phyloP scores from a whole-genome alignment of 2,113 vertebrate species.

The Coracopsis vasa region DNA sequence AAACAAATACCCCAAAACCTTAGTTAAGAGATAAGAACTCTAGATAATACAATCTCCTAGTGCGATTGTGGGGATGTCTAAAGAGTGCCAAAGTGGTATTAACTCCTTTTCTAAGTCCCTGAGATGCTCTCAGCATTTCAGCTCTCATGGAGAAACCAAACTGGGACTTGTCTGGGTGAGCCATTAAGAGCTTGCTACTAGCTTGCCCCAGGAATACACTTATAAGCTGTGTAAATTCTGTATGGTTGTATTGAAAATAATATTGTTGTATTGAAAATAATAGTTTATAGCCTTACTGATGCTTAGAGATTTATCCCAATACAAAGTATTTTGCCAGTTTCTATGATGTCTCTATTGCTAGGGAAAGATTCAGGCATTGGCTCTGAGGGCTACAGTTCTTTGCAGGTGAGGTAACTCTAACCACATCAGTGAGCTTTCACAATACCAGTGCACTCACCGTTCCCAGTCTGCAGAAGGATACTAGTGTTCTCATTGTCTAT shows the following conservation, averaged over 20 bases:
- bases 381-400: background rate
- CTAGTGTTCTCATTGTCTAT: background rate
- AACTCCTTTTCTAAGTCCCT: background rate
- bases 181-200: background rate
- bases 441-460: background rate
- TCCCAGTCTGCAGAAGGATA: background rate
- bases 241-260: background rate
- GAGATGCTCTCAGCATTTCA: background rate
- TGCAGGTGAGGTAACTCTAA: background rate
- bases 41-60: background rate
- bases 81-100: background rate
- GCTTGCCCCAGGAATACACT: background rate
- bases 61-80: background rate
- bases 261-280: background rate
- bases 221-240: background rate
- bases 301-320: background rate
- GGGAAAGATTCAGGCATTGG: background rate
- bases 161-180: background rate
- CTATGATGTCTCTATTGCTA: background rate
- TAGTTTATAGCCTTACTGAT: background rate
- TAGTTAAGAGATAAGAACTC: background rate
- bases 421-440: background rate
- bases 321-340: background rate
- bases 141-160: background rate
- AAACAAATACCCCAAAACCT: background rate